These are phyloP conservation scores for Coremacera marginata DNA, from an alignment of 2,888 invertebrate species.

Conservation along the genomic window DNA sequence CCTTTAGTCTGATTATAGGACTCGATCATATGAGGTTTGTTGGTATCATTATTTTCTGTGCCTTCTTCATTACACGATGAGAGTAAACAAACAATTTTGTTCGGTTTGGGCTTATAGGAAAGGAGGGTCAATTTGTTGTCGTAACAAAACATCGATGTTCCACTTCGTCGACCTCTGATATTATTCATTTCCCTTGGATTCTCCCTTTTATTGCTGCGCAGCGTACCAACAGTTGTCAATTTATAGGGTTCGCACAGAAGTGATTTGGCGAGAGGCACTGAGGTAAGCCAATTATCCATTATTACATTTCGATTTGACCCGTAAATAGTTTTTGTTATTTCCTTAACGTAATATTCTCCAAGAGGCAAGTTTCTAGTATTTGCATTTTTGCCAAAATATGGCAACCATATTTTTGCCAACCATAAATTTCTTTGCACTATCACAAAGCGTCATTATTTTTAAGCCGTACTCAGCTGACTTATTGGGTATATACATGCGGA, in stretches of 20 bases:
- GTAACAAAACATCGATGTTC: conserved; percentile 40
- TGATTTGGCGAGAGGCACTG: background rate
- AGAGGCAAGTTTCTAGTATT: background rate
- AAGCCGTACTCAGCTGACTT: background rate
- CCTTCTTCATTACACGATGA: conserved; percentile 39
- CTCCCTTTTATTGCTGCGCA: conserved; percentile 35
- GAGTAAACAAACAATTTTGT: conserved; percentile 43
- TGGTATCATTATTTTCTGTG: background rate
- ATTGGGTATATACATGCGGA: background rate
- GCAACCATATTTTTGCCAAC: background rate
- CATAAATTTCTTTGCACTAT: background rate
- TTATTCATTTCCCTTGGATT: conserved; percentile 34
- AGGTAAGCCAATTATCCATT: background rate
- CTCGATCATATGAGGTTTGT: conserved; percentile 38
- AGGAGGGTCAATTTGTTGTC: conserved; percentile 37
- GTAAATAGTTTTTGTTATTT: background rate
- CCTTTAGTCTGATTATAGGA: conserved; percentile 44
- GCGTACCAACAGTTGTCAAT: conserved; percentile 32
- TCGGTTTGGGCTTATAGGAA: conserved; percentile 24
- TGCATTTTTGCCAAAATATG: background rate
- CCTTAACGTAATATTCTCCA: background rate
- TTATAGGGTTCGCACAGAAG: conserved; percentile 22
- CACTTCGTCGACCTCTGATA: background rate
- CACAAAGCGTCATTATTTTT: background rate
- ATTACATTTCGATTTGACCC: background rate